These are phyloP conservation scores for Eulemur albifrons DNA, from an alignment of 2,797 vertebrate genomes.

Conservation along the genomic window DNA sequence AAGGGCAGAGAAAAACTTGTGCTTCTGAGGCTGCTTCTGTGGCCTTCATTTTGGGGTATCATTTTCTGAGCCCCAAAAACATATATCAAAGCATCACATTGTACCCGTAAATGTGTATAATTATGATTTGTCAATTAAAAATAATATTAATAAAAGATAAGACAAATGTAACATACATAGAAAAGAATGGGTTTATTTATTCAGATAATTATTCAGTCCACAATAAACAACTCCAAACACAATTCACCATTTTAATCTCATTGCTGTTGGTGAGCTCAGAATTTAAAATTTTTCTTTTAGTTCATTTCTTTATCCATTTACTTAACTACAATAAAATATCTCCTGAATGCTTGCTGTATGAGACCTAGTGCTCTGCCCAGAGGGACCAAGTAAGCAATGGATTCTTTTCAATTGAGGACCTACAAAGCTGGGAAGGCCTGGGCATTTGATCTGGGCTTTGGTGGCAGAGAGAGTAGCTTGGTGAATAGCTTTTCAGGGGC, in stretches of 20 bases:
- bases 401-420: neutral
- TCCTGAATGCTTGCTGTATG: too few relatives aligned
- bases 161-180: neutral
- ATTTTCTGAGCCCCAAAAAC: neutral
- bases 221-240: neutral
- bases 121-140: neutral
- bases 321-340: neutral
- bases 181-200: neutral
- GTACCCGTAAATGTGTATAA: neutral
- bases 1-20: neutral
- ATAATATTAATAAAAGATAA: neutral
- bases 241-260: neutral
- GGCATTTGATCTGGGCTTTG: neutral
- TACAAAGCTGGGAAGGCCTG: neutral
- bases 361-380: neutral
- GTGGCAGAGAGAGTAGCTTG: neutral
- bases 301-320: neutral
- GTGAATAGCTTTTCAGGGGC: neutral
- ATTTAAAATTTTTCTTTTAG: neutral
- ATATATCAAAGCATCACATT: neutral
- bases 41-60: neutral
- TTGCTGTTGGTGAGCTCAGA: neutral
- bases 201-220: neutral
- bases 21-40: neutral
- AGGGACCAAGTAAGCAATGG: neutral